Evolutionary conservation across 1,140 invertebrate species (phyloP), one percentile per base, ranked within the genome.

Genomic region (Metopolophium dirhodum): DNA sequence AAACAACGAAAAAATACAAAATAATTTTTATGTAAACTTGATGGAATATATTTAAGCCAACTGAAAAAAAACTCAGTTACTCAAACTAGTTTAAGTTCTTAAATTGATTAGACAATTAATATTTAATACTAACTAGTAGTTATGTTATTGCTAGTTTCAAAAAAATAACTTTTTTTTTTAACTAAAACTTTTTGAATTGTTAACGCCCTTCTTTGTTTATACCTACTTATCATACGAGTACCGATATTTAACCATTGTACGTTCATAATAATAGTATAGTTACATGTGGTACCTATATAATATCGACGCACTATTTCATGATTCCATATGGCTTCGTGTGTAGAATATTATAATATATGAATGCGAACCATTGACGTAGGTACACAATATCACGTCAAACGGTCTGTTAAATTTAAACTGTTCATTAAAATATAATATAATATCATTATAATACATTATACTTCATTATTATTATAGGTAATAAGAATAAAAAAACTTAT

Each of bases 391-490:
- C 61, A 77, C 61, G 30, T n/a, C 30, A 77, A 77, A 77, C 61
- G 61, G 61, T 77, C n/a, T n/a, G 61, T 77, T 77, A n/a, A 77
- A 77, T 77, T 77, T 77, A 77, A 77, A 77, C n/a, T 77, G 61
- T 77, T 77, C 61, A 77, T 77, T 77, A 77, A 77, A n/a, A n/a
- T n/a, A 77, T n/a, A 18, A 77, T 77, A 77, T 18, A 77, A 37
- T n/a, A 83, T 54, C 7, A 35, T 14, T 14, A 77, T 20, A 35
- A 30, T n/a, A 30, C 37, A 35, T 47, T 23, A 83, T 23, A 83
- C 2, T 35, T 0, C 3, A 23, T 6, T 37, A 83, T 37, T 22
- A 22, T 22, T 23, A 37, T 41, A n/a, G 61, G n/a, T n/a, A 68
- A 68, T 68, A n/a, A 68, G 61, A n/a, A 68, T 18, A n/a, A 68